Conservation (phyloP, 2,888 invertebrate species). For the Crematogaster levior region DNA sequence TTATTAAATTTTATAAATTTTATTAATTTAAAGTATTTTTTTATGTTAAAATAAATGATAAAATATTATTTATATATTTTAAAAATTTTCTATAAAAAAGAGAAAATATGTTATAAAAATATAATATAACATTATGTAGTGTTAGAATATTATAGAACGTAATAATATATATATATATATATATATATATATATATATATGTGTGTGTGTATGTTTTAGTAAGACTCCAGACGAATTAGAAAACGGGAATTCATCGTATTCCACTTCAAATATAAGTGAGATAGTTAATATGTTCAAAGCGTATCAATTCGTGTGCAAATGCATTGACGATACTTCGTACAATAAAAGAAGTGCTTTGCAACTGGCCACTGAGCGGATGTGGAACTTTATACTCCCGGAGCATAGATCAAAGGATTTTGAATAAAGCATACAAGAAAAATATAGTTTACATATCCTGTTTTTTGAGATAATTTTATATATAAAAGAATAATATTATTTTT, state of each 20-base stretch:
- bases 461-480: not conserved
- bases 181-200: not conserved
- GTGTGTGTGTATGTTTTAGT: conserved; percentile 21
- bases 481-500: too few species aligned
- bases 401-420: too few species aligned
- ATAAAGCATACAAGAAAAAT: not conserved
- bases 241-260: not conserved
- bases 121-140: not conserved
- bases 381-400: not conserved
- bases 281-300: not conserved
- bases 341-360: not conserved
- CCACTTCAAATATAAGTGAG: not conserved
- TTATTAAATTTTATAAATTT: too few species aligned
- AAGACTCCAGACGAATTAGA: not conserved
- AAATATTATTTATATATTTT: not conserved
- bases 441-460: not conserved
- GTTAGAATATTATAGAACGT: not conserved
- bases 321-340: not conserved
- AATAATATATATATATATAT: not conserved
- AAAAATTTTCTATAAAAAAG: not conserved
- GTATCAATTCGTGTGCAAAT: not conserved
- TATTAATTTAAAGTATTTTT: not conserved
- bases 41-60: not conserved
- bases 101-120: not conserved
- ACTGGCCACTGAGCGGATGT: not conserved